phyloP scores from a whole-genome alignment of 2,797 vertebrate species.

The Rhinatrema bivittatum region DNA sequence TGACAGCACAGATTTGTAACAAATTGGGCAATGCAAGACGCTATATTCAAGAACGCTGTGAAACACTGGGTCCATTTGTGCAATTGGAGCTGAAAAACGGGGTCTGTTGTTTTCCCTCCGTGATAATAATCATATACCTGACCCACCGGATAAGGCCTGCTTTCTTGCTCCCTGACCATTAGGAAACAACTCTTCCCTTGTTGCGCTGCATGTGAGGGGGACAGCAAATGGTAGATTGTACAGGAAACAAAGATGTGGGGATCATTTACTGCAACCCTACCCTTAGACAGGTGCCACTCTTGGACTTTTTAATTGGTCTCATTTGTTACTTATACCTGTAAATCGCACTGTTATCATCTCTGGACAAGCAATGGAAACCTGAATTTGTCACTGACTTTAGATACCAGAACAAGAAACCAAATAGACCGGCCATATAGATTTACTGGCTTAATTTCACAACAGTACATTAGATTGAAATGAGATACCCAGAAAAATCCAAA shows the following conservation, averaged over 20 bases:
- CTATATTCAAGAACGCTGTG: conserved; percentile 46
- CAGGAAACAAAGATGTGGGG: conserved; percentile 81
- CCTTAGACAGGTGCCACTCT: conserved; percentile 79
- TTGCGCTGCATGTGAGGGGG: conserved; percentile 60
- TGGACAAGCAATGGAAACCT: conserved; percentile 63
- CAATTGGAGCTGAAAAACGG: conserved; percentile 49
- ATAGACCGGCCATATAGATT: conserved; percentile 61
- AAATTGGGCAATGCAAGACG: conserved; percentile 72
- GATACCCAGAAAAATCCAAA: conserved; percentile 84
- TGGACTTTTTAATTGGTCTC: conserved; percentile 92
- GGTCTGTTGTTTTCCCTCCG: conserved; percentile 46
- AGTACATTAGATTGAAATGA: conserved; percentile 74
- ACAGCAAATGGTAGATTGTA: conserved; percentile 64
- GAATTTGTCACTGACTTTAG: conserved; percentile 56
- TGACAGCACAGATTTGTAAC: conserved; percentile 71
- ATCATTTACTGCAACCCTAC: conserved; percentile 85
- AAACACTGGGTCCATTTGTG: conserved; percentile 55
- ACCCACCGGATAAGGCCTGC: conserved; percentile 56
- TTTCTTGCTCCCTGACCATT: conserved; percentile 72
- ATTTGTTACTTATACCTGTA: conserved; percentile 92
- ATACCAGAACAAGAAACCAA: conserved; percentile 49
- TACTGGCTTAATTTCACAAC: conserved; percentile 77
- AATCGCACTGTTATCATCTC: conserved; percentile 78
- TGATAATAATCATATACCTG: conserved; percentile 74
- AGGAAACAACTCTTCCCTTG: conserved; percentile 82